Evolutionary conservation across 2,113 vertebrate genomes (phyloP).

Genomic region (Eulacestoma nigropectus): DNA sequence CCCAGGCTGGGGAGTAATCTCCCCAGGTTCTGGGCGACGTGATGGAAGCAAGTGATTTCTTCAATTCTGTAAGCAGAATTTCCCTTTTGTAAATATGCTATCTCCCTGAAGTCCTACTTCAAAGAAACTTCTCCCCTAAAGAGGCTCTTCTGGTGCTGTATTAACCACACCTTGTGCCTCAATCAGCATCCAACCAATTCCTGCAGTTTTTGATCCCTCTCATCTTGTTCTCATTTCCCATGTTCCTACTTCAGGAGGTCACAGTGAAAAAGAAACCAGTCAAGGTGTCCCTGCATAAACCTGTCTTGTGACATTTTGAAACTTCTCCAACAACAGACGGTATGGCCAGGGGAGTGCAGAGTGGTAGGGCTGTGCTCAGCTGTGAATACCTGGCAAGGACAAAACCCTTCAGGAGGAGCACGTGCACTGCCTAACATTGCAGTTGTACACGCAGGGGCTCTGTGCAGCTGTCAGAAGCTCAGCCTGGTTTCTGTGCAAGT

Average conservation of each 20-base stretch:
- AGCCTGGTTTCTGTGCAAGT: neutral
- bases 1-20: neutral
- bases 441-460: fast-evolving
- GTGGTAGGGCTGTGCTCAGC: neutral
- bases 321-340: neutral
- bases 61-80: neutral
- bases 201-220: neutral
- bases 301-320: neutral
- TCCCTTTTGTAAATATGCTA: neutral
- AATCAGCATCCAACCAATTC: neutral
- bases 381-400: neutral
- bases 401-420: neutral
- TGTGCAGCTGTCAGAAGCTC: neutral
- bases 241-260: neutral
- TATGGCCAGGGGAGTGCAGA: neutral
- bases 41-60: neutral
- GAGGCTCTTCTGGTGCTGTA: neutral
- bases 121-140: neutral
- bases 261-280: neutral
- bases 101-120: neutral
- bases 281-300: neutral
- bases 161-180: neutral
- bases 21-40: fast-evolving
- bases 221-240: neutral
- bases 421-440: neutral